Percentiles rank a stretch among this genome's conserved stretches.
Evolutionary conservation across 2,797 vertebrate genomes (phyloP).

Genomic region (Anniella stebbinsi): DNA sequence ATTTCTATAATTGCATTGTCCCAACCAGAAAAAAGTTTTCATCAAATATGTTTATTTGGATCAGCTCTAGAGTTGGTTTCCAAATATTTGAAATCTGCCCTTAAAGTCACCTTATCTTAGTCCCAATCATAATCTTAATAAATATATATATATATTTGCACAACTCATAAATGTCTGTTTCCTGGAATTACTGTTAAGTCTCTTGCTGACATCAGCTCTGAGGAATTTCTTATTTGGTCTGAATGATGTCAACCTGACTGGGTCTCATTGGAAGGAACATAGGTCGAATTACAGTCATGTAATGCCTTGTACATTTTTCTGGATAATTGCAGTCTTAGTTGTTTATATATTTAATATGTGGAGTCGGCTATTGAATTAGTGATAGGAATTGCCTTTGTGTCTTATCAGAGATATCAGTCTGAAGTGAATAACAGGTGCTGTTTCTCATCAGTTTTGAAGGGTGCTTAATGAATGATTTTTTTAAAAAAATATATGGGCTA

Average conservation of each 20-base stretch:
- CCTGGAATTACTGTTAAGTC: constrained; percentile 56
- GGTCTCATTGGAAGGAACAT: constrained; percentile 49
- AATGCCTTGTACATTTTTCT: constrained; percentile 28
- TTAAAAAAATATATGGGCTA: too few relatives aligned
- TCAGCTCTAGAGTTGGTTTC: constrained; percentile 6
- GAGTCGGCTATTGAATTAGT: constrained; percentile 25
- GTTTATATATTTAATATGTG: constrained; percentile 42
- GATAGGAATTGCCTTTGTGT: constrained; percentile 1
- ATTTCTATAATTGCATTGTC: constrained; percentile 4
- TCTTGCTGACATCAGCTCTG: constrained; percentile 60
- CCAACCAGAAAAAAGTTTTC: neutral
- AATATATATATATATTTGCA: constrained; percentile 52
- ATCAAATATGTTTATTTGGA: constrained; percentile 32
- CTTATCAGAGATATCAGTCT: constrained; percentile 3
- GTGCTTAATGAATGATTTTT: neutral
- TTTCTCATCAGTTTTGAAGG: neutral
- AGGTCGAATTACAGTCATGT: constrained; percentile 46
- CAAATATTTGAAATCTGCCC: constrained; percentile 22
- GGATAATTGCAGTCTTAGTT: constrained; percentile 35
- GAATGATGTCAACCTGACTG: constrained; percentile 49
- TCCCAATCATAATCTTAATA: constrained; percentile 43
- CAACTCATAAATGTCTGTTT: constrained; percentile 49
- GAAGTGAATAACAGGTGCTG: neutral
- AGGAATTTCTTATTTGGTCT: constrained; percentile 58
- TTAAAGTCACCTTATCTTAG: constrained; percentile 50